A percentile compares a stretch with the other conserved stretches of the same genome.
phyloP scores from a whole-genome alignment of 2,113 vertebrate species.

The Lontra canadensis region DNA sequence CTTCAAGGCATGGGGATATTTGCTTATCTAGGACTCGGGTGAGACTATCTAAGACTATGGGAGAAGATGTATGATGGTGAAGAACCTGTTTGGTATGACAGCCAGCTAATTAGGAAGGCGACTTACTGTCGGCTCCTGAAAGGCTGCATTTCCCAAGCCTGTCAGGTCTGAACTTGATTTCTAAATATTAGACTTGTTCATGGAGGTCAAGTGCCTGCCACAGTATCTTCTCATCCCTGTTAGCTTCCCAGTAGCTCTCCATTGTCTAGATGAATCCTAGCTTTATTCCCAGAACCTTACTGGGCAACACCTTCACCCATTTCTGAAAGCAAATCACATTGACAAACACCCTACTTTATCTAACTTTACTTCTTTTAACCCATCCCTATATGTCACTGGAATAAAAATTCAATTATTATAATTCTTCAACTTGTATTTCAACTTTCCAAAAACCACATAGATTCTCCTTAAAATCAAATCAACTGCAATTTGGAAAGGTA shows the following conservation, averaged over 20 bases:
- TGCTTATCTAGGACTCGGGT: neutral
- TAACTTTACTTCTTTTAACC: neutral
- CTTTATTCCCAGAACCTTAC: neutral
- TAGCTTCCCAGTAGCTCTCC: neutral
- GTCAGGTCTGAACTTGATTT: neutral
- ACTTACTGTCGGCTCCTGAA: neutral
- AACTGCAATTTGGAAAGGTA: neutral
- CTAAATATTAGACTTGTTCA: neutral
- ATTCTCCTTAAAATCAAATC: neutral
- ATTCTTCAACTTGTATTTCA: neutral
- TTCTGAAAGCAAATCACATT: neutral
- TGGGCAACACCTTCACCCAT: neutral
- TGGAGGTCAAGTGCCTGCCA: neutral
- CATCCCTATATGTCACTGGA: neutral
- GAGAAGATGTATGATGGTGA: neutral
- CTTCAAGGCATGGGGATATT: neutral
- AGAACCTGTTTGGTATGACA: neutral
- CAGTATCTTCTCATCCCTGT: neutral
- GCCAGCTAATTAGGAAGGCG: neutral
- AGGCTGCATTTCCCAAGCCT: neutral
- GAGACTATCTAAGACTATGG: too few species aligned
- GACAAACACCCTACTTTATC: neutral
- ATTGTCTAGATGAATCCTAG: neutral
- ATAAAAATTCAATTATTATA: constrained; percentile 16
- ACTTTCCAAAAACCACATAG: neutral